Percentiles rank a stretch among this genome's conserved stretches.
Conservation (phyloP, 1,140 invertebrate genomes). For the Pinna nobilis region DNA sequence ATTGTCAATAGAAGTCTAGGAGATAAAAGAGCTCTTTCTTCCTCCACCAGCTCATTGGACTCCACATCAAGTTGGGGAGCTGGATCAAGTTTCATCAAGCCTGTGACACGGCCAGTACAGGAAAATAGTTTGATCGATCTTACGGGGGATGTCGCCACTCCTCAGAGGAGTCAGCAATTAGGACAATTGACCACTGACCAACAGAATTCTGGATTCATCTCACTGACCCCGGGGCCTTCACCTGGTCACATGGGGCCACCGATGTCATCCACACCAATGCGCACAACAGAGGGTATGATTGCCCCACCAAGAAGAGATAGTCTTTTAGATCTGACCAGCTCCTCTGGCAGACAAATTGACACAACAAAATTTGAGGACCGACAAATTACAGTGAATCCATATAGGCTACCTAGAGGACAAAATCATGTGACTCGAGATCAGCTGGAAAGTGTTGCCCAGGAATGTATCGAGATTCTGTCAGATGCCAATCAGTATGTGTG, state of each 20-base stretch:
- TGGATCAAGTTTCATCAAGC: background rate
- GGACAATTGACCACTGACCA: conserved; percentile 16
- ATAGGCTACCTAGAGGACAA: background rate
- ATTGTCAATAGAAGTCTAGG: too few relatives aligned
- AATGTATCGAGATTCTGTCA: conserved; percentile 63
- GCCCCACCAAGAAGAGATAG: too few relatives aligned
- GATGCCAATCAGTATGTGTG: conserved; percentile 62
- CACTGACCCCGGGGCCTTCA: background rate
- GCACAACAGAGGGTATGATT: too few relatives aligned
- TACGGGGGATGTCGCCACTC: background rate
- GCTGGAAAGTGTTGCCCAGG: conserved; percentile 52
- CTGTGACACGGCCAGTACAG: background rate
- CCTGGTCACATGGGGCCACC: too few relatives aligned
- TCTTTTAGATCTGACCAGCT: too few relatives aligned
- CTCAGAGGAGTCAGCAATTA: background rate
- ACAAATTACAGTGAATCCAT: background rate
- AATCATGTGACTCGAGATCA: conserved; percentile 9
- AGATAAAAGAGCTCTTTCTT: background rate
- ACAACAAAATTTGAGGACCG: background rate
- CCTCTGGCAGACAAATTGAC: too few relatives aligned
- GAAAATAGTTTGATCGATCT: background rate
- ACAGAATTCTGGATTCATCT: background rate
- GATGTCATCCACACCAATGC: too few relatives aligned
- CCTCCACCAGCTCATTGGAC: conserved; percentile 14
- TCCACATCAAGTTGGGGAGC: background rate